Evolutionary conservation across 2,888 invertebrate genomes (phyloP), one percentile per base, ranked within the genome.

Genomic region (Uloborus plumipes): DNA sequence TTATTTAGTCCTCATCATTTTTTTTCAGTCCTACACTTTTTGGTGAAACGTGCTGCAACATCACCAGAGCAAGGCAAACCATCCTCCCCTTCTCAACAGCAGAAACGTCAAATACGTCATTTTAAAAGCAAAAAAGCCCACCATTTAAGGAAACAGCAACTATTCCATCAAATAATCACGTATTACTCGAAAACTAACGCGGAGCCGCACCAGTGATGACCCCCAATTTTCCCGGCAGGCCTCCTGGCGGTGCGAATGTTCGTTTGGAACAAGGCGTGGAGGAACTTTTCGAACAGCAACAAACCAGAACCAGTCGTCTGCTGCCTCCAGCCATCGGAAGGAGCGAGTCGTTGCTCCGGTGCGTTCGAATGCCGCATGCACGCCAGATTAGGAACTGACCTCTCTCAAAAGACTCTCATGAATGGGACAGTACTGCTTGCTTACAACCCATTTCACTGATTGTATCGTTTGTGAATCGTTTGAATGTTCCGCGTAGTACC

Each of bases 291-390:
- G 53, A 47, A n/a, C 53, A 26, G 9, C 53, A n/a, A 55, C 55
- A 55, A 55, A 55, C 9, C 70, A 70, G 70, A 70, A 70, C 70
- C 47, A 11, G 70, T 70, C 70, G 70, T 70, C 70, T 58, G 58
- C n/a, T 39, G 18, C 16, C 31, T 11, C 7, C 26, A 47, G 13
- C 15, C 6, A 47, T 18, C 51, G 53, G 67, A 53, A 49, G 67
- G 39, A 47, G 39, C 11, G 58, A 47, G 70, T 70, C 70, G 70
- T 70, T 70, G 70, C 70, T 70, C 70, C 22, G 15, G 66, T 14
- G 18, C 26, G n/a, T 7, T 22, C n/a, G n/a, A 39, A 69, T 55
- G 55, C 69, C 31, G 39, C 15, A 58, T 70, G 70, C 58, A 58
- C 58, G 58, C 70, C 16, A 55, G 58, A 58, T 70, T 58, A 70